A percentile compares a stretch with the other conserved stretches of the same genome.
phyloP scores from a whole-genome alignment of 1,140 invertebrate species.

The Polypedilum vanderplanki region DNA sequence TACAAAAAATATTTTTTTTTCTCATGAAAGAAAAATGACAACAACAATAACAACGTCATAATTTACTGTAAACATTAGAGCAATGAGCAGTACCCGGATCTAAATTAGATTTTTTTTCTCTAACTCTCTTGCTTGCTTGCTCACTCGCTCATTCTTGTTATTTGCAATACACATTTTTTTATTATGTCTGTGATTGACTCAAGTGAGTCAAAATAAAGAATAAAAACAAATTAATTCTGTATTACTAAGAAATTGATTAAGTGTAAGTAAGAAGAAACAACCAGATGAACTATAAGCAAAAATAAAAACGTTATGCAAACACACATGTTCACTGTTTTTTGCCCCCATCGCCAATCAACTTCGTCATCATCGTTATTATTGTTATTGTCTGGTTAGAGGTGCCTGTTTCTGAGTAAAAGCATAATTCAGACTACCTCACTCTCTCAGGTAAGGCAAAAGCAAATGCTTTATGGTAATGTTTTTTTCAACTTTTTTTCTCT shows the following conservation, averaged over 20 bases:
- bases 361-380: background rate
- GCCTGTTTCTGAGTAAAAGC: background rate
- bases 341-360: background rate
- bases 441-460: too few species aligned
- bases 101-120: background rate
- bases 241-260: background rate
- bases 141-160: background rate
- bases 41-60: background rate
- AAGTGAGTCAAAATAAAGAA: background rate
- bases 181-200: background rate
- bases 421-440: too few species aligned
- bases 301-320: background rate
- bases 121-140: background rate
- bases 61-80: conserved; percentile 19
- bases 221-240: too few species aligned
- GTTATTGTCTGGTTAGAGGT: conserved; percentile 1
- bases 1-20: conserved; percentile 14
- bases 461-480: too few species aligned
- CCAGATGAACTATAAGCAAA: background rate
- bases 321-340: background rate
- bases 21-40: background rate
- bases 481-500: too few species aligned
- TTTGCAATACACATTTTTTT: background rate
- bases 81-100: conserved; percentile 16
- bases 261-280: too few species aligned